These are phyloP conservation scores for Eremophila alpestris DNA, from an alignment of 2,797 vertebrate genomes.

Conservation along the genomic window DNA sequence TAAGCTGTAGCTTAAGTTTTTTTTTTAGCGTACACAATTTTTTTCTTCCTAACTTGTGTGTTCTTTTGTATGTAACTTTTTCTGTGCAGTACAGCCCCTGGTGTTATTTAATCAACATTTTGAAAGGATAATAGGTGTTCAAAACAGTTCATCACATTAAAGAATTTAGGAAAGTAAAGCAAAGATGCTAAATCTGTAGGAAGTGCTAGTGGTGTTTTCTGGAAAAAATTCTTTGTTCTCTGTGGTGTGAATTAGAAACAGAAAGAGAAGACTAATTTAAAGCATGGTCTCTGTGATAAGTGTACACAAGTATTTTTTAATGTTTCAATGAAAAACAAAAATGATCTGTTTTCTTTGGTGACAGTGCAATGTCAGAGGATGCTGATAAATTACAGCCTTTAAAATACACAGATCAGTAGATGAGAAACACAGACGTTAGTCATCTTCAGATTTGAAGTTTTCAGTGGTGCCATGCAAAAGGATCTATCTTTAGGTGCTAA, in stretches of 20 bases:
- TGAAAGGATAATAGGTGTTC: not conserved
- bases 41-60: not conserved
- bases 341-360: not conserved
- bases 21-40: not conserved
- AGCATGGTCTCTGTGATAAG: not conserved
- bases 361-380: not conserved
- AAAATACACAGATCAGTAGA: not conserved
- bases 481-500: not conserved
- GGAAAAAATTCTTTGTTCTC: not conserved
- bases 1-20: conserved; percentile 56
- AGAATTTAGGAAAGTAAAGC: not conserved
- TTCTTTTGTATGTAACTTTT: not conserved
- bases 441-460: not conserved
- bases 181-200: not conserved
- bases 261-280: not conserved
- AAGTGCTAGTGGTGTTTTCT: not conserved
- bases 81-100: not conserved
- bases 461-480: not conserved
- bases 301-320: not conserved
- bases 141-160: not conserved
- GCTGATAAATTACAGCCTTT: not conserved
- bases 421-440: not conserved
- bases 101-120: not conserved
- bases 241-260: not conserved
- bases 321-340: not conserved